Conservation (phyloP, 2,888 invertebrate species). For the Hofmannophila pseudospretella region DNA sequence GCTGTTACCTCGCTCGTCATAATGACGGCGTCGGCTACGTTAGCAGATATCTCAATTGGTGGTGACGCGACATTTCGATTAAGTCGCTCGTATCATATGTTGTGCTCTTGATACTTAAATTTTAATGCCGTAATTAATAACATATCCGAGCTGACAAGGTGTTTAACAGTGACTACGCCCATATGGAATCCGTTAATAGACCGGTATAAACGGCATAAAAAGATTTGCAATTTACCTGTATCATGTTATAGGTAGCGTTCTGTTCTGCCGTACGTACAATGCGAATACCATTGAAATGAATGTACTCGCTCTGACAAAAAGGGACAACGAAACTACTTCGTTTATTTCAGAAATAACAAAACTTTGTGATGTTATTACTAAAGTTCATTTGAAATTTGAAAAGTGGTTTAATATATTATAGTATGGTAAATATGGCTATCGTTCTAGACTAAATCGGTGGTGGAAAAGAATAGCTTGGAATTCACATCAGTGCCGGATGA, state of each 20-base stretch:
- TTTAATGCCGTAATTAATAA: constrained; percentile 21
- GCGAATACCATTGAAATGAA: constrained; percentile 39
- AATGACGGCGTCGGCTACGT: constrained; percentile 9
- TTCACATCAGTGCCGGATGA: too few relatives aligned
- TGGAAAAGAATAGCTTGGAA: too few relatives aligned
- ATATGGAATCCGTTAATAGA: constrained; percentile 15
- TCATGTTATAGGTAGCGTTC: constrained; percentile 4
- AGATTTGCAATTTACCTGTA: not conserved
- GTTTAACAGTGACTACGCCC: constrained; percentile 21
- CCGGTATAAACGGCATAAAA: constrained; percentile 4
- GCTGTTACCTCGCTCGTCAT: constrained; percentile 11
- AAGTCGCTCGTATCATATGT: constrained; percentile 22
- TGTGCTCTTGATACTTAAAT: constrained; percentile 21
- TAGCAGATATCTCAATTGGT: constrained; percentile 26
- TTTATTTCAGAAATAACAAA: too few relatives aligned
- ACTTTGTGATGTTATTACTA: too few relatives aligned
- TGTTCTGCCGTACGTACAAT: constrained; percentile 18
- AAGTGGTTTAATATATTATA: too few relatives aligned
- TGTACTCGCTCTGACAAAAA: too few relatives aligned
- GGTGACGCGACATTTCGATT: constrained; percentile 24
- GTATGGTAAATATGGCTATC: too few relatives aligned
- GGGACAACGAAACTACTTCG: too few relatives aligned
- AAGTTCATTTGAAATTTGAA: too few relatives aligned
- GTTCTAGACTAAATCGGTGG: too few relatives aligned
- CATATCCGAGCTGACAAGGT: constrained; percentile 20